Evolutionary conservation across 2,113 vertebrate species (phyloP).

Genomic region (Eubucco bourcierii): DNA sequence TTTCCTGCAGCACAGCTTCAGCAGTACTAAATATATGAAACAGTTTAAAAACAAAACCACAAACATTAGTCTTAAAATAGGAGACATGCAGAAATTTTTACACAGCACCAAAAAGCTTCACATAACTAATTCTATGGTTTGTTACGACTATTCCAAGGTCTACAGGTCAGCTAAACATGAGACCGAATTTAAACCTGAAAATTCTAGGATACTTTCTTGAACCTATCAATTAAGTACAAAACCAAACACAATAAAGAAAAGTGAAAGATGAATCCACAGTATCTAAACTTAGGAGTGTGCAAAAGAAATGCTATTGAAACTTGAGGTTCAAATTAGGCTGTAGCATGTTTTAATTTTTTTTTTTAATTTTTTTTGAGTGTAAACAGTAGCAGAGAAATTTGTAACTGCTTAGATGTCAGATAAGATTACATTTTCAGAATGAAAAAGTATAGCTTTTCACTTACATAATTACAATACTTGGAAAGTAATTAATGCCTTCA

Average conservation of each 20-base stretch:
- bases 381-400: not conserved
- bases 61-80: not conserved
- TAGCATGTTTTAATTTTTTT: not conserved
- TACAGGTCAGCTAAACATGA: not conserved
- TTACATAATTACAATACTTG: not conserved
- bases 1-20: slow-evolving; percentile 97
- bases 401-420: not conserved
- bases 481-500: not conserved
- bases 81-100: not conserved
- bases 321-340: not conserved
- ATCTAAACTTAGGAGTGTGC: not conserved
- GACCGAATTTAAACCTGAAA: not conserved
- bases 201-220: not conserved
- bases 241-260: not conserved
- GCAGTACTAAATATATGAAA: slow-evolving; percentile 83
- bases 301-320: not conserved
- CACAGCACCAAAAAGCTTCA: not conserved
- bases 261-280: not conserved
- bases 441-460: not conserved
- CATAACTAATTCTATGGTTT: not conserved
- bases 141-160: not conserved
- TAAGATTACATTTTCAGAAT: not conserved
- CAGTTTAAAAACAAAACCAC: not conserved
- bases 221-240: not conserved
- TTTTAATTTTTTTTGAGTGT: not conserved